These are phyloP conservation scores for Morelia viridis DNA, from an alignment of 2,797 vertebrate species.

Conservation along the genomic window DNA sequence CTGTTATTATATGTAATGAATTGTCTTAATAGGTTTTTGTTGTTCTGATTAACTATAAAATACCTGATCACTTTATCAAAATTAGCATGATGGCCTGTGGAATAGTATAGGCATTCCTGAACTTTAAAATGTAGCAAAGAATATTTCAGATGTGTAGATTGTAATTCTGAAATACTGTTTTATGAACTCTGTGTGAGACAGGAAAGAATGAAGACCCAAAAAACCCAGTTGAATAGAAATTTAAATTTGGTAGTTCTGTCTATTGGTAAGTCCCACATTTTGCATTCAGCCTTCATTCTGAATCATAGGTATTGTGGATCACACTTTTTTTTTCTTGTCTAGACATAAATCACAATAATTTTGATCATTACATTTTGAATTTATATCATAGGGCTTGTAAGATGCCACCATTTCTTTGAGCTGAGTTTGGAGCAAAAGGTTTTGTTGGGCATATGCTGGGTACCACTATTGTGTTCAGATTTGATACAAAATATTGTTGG, in stretches of 20 bases:
- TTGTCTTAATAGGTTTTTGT: not conserved
- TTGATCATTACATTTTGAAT: constrained; percentile 16
- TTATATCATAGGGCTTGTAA: constrained; percentile 23
- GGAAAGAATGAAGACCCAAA: not conserved
- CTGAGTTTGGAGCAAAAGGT: constrained; percentile 19
- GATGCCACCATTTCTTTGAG: constrained; percentile 42
- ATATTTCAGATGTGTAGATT: not conserved
- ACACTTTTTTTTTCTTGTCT: not conserved
- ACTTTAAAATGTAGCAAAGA: not conserved
- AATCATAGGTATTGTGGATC: not conserved
- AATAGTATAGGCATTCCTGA: not conserved
- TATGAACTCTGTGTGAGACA: not conserved
- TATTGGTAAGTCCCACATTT: constrained; percentile 11
- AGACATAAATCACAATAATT: constrained; percentile 26
- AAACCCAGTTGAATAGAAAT: constrained; percentile 32
- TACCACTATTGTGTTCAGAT: constrained; percentile 12
- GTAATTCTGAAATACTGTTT: not conserved
- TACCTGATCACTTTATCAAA: not conserved
- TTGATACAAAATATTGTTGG: not conserved
- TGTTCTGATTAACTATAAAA: not conserved
- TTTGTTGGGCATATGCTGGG: not conserved
- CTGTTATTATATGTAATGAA: not conserved
- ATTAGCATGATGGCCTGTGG: not conserved
- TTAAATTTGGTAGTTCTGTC: constrained; percentile 37
- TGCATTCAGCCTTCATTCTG: constrained; percentile 17